Base-by-base conservation (phyloP, 1,140 invertebrate species). In the Aphelenchoides besseyi region DNA sequence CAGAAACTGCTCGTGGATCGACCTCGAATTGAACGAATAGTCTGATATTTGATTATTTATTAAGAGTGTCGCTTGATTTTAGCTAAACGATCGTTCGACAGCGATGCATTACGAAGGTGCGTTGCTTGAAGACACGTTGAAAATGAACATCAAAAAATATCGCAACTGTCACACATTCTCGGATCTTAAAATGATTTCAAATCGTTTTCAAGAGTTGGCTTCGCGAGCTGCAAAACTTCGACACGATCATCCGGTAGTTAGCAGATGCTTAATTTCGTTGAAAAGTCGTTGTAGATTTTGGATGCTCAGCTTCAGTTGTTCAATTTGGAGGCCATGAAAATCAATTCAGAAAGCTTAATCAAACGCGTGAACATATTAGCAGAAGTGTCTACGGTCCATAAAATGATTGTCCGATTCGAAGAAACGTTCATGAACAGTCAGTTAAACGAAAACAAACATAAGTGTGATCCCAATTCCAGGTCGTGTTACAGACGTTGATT, bases 361-460 rank as follows among this genome's bases (percentile, higher is more conserved):
- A 59, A 59, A 59, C 55, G 55, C 26, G 67, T 23, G 3, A 32
- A 35, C 12, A 41, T 69, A 3, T 76, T 73, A 9, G 5, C 75
- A 1, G 32, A 53, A 3, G 75, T 77, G 30, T 78, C 75, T 35
- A 70, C 18, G 32, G 66, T 73, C 3, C 73, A 74, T 48, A 77
- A 57, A 5, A 59, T 77, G 28, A 73, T 77, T 1, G 9, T 74
- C 3, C 18, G 16, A 41, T 74, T 32, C 53, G 73, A 74, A 32
- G 73, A 74, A 18, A 55, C 30, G 3, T 74, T 72, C 28, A 70
- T 74, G 74, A 74, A 74, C 55, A 55, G 74, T 77, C 16, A 35
- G 71, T 71, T 29, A 3, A 1, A n/a, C n/a, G 12, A 66, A 53
- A 67, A 29, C n/a, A 41, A 9, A n/a, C 3, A 63, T 35, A 52